A percentile compares a stretch with the other conserved stretches of the same genome.
phyloP scores from a whole-genome alignment of 2,797 vertebrate species.

The Clarias pachynema region DNA sequence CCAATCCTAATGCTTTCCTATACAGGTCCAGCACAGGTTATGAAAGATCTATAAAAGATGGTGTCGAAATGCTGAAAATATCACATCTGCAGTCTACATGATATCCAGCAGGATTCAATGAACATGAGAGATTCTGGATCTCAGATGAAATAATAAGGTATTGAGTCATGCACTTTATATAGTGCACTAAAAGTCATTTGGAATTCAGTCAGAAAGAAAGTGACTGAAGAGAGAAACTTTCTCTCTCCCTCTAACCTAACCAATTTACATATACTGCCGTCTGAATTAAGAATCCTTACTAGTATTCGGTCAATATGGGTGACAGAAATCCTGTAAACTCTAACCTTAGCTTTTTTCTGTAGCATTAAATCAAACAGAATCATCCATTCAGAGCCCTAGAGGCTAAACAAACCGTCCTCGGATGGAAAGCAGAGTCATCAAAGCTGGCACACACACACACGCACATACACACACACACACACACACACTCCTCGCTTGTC shows the following conservation, averaged over 20 bases:
- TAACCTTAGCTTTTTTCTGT: slow-evolving; percentile 20
- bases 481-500: slow-evolving; percentile 44
- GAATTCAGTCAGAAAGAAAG: background rate
- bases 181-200: background rate
- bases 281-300: slow-evolving; percentile 36
- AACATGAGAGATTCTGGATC: background rate
- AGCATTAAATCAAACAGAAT: slow-evolving; percentile 37
- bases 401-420: slow-evolving; percentile 50
- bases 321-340: slow-evolving; percentile 29
- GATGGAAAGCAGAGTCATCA: slow-evolving; percentile 51
- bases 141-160: background rate
- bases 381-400: slow-evolving; percentile 42
- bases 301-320: slow-evolving; percentile 28
- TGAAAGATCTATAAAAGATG: background rate
- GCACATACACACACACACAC: background rate
- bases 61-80: background rate
- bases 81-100: no score
- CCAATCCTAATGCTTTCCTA: background rate
- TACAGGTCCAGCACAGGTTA: background rate
- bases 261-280: slow-evolving; percentile 28
- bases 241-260: background rate
- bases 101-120: background rate
- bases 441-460: slow-evolving; percentile 15
- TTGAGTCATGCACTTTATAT: background rate
- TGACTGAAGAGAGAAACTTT: slow-evolving; percentile 14